Evolutionary conservation across 2,888 invertebrate species (phyloP), one percentile per base, ranked within the genome.

Genomic region (Cephalotes varians): DNA sequence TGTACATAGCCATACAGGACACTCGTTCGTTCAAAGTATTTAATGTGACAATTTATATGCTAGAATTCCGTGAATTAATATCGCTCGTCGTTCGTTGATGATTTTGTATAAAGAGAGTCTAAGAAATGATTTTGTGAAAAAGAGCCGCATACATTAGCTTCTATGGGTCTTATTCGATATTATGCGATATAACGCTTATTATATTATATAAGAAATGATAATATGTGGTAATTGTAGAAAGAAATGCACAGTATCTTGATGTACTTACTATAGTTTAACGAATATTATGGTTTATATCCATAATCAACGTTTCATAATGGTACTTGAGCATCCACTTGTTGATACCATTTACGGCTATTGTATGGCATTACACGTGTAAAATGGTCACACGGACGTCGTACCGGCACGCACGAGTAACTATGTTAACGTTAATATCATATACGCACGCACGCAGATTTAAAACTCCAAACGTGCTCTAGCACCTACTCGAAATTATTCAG

Each of bases 281-380:
- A 87, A 89, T 87, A 87, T 85, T 88, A 79, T 90, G 90, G 88
- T 91, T 91, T 92, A 92, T 90, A 87, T 87, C 89, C 90, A 91
- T 91, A 92, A 92, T 92, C 90, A 91, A 92, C 87, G 88, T 88
- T 90, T 89, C 91, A 88, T 93, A 93, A 93, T 92, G 91, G 90
- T 91, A 90, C 91, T 90, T 91, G 92, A 93, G 91, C 91, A 91
- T 93, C 92, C 92, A 93, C 92, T 93, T 91, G 90, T 92, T 92
- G 93, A 93, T 93, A 93, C 91, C 92, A 91, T 92, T 91, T 92
- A 91, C 89, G 92, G 88, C 90, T 88, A 90, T 87, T 90, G 90
- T 87, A 85, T 74, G 86, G 74, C 62, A 85, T 86, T 90, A 90
- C 90, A 90, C 74, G 89, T 89, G 86, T 88, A 90, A 90, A 90